These are phyloP conservation scores for Tapera naevia DNA, from an alignment of 2,797 vertebrate species.

Conservation along the genomic window DNA sequence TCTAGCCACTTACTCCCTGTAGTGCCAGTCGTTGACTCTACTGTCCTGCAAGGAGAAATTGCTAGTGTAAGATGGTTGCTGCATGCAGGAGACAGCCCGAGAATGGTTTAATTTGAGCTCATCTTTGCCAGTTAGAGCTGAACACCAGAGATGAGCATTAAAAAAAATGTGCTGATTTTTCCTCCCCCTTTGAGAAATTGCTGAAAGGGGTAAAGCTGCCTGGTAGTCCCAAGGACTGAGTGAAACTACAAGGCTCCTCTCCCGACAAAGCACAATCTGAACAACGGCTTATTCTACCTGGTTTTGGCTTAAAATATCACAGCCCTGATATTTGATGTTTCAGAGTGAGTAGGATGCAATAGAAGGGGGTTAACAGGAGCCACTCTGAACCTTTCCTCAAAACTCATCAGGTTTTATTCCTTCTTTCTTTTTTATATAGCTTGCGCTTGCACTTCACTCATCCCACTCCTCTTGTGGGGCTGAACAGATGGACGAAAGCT, in stretches of 20 bases:
- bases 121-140: background rate
- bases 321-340: background rate
- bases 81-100: background rate
- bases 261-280: background rate
- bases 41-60: background rate
- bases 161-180: background rate
- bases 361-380: background rate
- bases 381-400: background rate
- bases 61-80: background rate
- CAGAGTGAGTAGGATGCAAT: background rate
- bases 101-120: background rate
- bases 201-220: background rate
- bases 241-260: background rate
- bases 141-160: background rate
- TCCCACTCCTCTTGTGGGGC: background rate
- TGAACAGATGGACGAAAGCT: background rate
- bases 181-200: background rate
- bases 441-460: background rate
- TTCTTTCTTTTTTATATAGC: background rate
- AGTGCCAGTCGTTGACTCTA: background rate
- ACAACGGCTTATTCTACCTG: background rate
- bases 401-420: background rate
- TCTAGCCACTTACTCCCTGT: slow-evolving; percentile 3
- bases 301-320: background rate
- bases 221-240: too few relatives aligned